Evolutionary conservation across 2,113 vertebrate species (phyloP), one percentile per base, ranked within the genome.

Genomic region (Oreochromis spilurus): DNA sequence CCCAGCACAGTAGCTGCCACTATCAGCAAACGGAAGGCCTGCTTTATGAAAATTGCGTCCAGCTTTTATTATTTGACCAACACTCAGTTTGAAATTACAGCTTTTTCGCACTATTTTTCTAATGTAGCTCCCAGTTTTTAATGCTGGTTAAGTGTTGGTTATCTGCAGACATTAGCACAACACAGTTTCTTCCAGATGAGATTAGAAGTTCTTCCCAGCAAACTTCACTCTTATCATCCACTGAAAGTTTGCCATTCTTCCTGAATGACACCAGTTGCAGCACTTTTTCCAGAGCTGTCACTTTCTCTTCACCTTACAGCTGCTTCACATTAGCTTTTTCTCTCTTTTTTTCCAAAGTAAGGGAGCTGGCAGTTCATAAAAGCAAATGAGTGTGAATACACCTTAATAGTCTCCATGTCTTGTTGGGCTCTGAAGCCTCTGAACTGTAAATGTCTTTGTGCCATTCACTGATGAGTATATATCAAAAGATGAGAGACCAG

Each of bases 401-500:
- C 87, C 88, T 86, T 82, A 90, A 90, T 89, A 67, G 83, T 72
- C 89, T 90, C 80, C 87, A 79, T 81, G 89, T 88, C 81, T 87
- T 83, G 60, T 75, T 67, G 79, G 79, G 67, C 54, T 60, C 5
- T 6, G 13, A 90, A 85, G 83, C 87, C 54, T 54, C 34, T 4
- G 1, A 55, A 62, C 79, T 52, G 24, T 84, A 87, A 89, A 91
- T 79, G 84, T 91, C 87, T 83, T 38, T 9, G 13, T 24, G 82
- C 86, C 43, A 8, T 79, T 81, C 40, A 7, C 62, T 65, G 86
- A 89, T 81, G 62, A 87, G 54, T 29, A 62, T 87, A 54, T 40
- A 87, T 88, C 48, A 79, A 65, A 72, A 3, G 53, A 84, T 52
- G 16, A 75, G 50, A 17, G 12, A 60, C 82, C 24, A 14, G 48